Evolutionary conservation across 2,113 vertebrate species (phyloP).

Genomic region (Pelecanus crispus): DNA sequence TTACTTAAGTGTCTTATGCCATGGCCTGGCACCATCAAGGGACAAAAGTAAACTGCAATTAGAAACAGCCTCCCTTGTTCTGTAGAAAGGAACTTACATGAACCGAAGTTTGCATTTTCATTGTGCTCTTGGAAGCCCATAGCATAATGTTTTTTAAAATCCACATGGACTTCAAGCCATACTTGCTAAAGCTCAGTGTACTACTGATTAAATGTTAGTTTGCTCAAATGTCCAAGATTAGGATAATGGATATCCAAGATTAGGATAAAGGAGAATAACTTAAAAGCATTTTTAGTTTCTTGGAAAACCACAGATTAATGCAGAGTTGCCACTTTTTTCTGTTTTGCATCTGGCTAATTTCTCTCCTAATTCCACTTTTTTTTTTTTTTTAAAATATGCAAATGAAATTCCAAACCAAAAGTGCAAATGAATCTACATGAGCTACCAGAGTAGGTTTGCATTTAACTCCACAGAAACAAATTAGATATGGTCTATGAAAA

Average conservation of each 20-base stretch:
- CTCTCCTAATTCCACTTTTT: too few relatives aligned
- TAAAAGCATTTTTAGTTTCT: background rate
- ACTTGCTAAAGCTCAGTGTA: background rate
- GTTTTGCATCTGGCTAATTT: too few relatives aligned
- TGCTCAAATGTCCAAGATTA: background rate
- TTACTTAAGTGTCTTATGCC: background rate
- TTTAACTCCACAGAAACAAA: background rate
- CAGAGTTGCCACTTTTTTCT: background rate
- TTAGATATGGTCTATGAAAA: background rate
- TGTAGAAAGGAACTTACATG: background rate
- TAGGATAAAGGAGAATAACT: too few relatives aligned
- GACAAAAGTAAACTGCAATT: background rate
- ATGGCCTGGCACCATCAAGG: background rate
- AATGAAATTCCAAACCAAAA: background rate
- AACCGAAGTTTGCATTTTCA: background rate
- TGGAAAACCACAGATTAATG: background rate
- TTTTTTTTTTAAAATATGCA: background rate
- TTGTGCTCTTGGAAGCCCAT: background rate
- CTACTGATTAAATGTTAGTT: background rate
- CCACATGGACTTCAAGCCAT: background rate
- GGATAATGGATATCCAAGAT: background rate
- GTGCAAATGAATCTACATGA: background rate
- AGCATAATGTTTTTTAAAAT: background rate
- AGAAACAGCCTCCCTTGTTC: background rate
- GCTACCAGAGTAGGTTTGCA: background rate